A percentile compares a stretch with the other conserved stretches of the same genome.
Conservation (phyloP, 2,113 vertebrate species). For the Ammodytes marinus region DNA sequence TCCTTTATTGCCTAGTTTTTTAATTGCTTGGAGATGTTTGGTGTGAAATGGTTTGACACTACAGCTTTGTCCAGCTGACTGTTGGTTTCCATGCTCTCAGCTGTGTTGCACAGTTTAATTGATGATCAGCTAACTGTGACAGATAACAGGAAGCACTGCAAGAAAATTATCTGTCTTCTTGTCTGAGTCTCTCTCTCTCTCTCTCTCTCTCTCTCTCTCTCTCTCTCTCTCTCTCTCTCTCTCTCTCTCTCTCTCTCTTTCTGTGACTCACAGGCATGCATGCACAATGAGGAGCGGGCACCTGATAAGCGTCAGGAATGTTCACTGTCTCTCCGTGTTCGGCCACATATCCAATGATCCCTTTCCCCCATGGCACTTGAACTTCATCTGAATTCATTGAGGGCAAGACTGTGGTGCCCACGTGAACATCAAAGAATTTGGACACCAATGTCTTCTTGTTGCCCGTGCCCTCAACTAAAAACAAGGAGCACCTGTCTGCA, state of each 20-base stretch:
- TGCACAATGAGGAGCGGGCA: conserved; percentile 77
- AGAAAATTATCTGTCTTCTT: conserved; percentile 9
- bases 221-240: neutral
- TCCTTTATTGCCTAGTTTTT: neutral
- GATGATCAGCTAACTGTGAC: conserved; percentile 25
- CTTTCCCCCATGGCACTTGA: conserved; percentile 99
- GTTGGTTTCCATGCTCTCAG: conserved; percentile 2
- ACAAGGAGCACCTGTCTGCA: conserved; percentile 95
- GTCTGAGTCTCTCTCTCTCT: neutral
- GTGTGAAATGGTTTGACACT: conserved; percentile 6
- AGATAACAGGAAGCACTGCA: conserved; percentile 27
- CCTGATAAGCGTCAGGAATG: conserved; percentile 98
- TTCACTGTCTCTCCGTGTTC: conserved; percentile 98
- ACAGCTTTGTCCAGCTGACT: neutral
- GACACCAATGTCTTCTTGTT: conserved; percentile 97
- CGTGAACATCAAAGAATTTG: conserved; percentile 98
- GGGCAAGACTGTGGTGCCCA: conserved; percentile 93
- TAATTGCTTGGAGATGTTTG: neutral
- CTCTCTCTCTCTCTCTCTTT: neutral
- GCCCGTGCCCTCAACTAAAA: conserved; percentile 92
- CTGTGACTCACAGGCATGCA: conserved; percentile 54
- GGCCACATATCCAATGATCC: conserved; percentile 97
- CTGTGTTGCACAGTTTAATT: conserved; percentile 13
- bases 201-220: neutral
- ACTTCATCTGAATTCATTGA: conserved; percentile 94